phyloP scores from a whole-genome alignment of 2,888 invertebrate genomes.

The Ctenicera cuprea region DNA sequence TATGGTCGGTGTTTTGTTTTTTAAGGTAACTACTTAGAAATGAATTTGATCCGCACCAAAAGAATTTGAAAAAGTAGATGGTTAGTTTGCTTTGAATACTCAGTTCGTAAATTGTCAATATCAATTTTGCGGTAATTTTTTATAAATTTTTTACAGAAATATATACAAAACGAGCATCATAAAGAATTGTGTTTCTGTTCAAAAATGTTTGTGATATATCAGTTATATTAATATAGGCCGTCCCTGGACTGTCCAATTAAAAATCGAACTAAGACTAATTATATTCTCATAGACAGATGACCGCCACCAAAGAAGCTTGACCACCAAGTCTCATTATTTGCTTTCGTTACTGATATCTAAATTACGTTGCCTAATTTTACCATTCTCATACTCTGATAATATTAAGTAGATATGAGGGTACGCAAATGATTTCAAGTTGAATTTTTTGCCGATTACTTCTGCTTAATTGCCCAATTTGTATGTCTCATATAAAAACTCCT shows the following conservation, averaged over 20 bases:
- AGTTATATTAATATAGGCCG: no score
- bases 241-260: neutral
- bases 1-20: no score
- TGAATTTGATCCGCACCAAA: no score
- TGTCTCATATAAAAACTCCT: conserved; percentile 31
- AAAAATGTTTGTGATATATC: no score
- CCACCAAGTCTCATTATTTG: conserved; percentile 24
- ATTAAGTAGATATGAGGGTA: conserved; percentile 1
- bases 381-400: conserved; percentile 12
- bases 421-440: neutral
- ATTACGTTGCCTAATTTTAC: conserved; percentile 9
- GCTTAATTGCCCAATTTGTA: conserved; percentile 39
- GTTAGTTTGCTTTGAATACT: no score
- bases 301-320: conserved; percentile 13
- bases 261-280: conserved; percentile 4
- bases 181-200: no score
- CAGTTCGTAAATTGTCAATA: no score
- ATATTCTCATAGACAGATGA: conserved; percentile 23
- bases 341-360: conserved; percentile 30
- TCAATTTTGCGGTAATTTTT: no score
- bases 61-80: no score
- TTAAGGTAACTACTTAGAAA: no score
- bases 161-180: no score
- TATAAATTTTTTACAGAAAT: no score
- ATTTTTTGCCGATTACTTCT: conserved; percentile 37